A percentile compares a stretch with the other conserved stretches of the same genome.
Conservation (phyloP, 2,113 vertebrate species). For the Cygnus atratus region DNA sequence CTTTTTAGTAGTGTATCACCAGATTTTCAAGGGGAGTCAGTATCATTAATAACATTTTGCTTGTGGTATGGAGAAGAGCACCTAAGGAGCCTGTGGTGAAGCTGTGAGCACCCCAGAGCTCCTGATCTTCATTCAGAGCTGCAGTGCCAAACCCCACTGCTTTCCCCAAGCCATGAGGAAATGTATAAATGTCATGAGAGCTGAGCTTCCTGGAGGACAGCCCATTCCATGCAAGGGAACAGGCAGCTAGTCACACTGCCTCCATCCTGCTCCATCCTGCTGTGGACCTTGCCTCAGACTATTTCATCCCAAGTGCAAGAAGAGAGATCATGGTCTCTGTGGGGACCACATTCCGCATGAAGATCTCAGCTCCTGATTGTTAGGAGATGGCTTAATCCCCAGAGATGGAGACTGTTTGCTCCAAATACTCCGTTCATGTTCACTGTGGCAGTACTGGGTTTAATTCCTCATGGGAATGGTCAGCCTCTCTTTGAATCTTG, state of each 20-base stretch:
- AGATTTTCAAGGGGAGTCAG: accelerated
- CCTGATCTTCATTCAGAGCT: neutral
- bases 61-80: neutral
- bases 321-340: neutral
- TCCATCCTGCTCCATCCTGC: neutral
- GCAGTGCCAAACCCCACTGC: neutral
- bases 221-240: accelerated
- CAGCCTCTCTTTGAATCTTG: neutral
- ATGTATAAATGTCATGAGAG: neutral
- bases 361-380: neutral
- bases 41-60: neutral
- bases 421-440: neutral
- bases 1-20: neutral
- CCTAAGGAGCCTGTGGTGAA: neutral
- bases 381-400: neutral
- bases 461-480: neutral
- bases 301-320: neutral
- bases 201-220: neutral
- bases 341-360: neutral
- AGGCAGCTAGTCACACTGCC: neutral
- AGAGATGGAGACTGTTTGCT: neutral
- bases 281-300: neutral
- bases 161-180: neutral
- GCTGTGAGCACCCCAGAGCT: neutral
- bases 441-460: neutral